phyloP scores from a whole-genome alignment of 2,113 vertebrate genomes.

The Agelaius tricolor region DNA sequence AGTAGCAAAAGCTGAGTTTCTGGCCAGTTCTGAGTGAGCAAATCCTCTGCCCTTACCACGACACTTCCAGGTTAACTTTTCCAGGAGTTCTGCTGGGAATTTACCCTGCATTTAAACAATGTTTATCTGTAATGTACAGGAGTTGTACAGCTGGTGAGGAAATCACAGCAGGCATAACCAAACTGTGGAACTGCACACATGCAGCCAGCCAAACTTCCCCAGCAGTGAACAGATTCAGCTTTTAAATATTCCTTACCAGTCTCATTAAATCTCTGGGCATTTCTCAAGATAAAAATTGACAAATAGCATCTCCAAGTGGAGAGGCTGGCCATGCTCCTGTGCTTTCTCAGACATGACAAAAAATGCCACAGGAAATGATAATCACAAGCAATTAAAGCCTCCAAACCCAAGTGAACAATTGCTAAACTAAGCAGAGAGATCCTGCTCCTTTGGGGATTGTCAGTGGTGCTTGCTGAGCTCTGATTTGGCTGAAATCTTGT shows the following conservation, averaged over 20 bases:
- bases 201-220: background rate
- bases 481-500: background rate
- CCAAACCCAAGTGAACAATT: conserved; percentile 6
- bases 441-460: background rate
- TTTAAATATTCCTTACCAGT: background rate
- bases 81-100: background rate
- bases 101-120: background rate
- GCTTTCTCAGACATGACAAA: background rate
- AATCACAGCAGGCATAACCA: background rate
- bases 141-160: background rate
- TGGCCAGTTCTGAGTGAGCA: background rate
- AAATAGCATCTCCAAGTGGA: conserved; percentile 57
- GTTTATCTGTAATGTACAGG: background rate
- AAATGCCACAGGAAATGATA: background rate
- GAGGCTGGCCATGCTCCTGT: background rate
- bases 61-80: background rate
- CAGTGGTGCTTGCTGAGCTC: background rate
- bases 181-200: background rate
- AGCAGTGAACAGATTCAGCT: background rate
- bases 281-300: conserved; percentile 5
- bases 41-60: background rate
- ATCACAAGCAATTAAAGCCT: background rate
- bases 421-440: conserved; percentile 9
- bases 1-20: background rate
- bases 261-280: background rate